These are phyloP conservation scores for Pelmatolapia mariae DNA, from an alignment of 2,113 vertebrate species.

Conservation along the genomic window DNA sequence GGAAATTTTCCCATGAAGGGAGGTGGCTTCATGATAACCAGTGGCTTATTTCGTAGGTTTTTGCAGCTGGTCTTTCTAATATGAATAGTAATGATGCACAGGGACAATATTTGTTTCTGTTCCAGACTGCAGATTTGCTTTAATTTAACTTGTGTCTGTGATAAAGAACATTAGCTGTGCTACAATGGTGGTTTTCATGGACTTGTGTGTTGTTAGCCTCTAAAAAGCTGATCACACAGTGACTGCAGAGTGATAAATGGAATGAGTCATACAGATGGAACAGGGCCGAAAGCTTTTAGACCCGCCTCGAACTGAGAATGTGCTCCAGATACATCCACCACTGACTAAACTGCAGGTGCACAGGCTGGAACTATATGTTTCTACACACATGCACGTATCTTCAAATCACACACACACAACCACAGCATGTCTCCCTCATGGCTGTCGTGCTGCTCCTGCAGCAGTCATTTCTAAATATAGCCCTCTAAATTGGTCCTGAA, in stretches of 20 bases:
- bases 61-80: not conserved
- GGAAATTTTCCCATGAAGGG: not conserved
- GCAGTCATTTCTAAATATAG: not conserved
- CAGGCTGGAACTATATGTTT: not conserved
- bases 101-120: not conserved
- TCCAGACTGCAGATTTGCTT: not conserved
- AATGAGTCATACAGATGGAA: slow-evolving; percentile 9
- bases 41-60: fast-evolving
- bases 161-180: not conserved
- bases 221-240: not conserved
- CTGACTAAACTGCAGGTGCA: not conserved
- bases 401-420: not conserved
- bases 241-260: not conserved
- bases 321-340: not conserved
- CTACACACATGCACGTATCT: not conserved
- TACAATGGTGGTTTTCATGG: not conserved
- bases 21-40: not conserved
- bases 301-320: not conserved
- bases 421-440: not conserved
- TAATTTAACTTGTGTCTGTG: not conserved
- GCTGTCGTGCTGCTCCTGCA: not conserved
- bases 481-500: not conserved
- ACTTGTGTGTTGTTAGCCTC: not conserved
- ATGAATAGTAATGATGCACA: not conserved
- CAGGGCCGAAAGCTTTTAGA: not conserved